Evolutionary conservation across 2,113 vertebrate species (phyloP).

Genomic region (Brachionichthys hirsutus): DNA sequence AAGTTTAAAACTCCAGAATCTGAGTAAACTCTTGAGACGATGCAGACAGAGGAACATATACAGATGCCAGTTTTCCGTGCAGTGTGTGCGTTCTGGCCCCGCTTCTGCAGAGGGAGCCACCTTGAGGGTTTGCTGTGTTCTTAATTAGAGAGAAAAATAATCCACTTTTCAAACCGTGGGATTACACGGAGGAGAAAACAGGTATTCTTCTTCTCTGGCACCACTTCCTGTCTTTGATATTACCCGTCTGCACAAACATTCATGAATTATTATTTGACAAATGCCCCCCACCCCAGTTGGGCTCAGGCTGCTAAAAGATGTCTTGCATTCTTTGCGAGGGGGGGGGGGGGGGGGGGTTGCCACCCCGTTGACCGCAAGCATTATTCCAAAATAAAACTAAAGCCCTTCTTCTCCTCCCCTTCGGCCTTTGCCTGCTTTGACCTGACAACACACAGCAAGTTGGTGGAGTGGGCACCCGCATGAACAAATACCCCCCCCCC

Average conservation of each 20-base stretch:
- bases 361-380: constrained; percentile 25
- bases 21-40: constrained; percentile 7
- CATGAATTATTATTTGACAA: constrained; percentile 32
- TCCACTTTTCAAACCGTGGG: constrained; percentile 14
- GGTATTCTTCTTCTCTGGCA: not conserved
- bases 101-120: constrained; percentile 11
- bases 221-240: constrained; percentile 6
- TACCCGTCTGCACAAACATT: not conserved
- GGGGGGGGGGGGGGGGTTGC: constrained; percentile 17
- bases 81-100: constrained; percentile 43
- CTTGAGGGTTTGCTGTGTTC: constrained; percentile 5
- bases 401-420: not conserved
- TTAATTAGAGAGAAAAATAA: not conserved
- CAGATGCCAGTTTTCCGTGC: constrained; percentile 24
- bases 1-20: constrained; percentile 10
- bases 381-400: constrained; percentile 38
- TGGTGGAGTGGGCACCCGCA: constrained; percentile 10
- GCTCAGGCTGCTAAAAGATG: constrained; percentile 18
- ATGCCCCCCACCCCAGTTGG: no score
- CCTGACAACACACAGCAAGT: not conserved
- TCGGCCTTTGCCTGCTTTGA: not conserved
- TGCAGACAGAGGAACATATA: not conserved
- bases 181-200: no score
- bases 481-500: constrained; percentile 7
- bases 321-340: constrained; percentile 17